Conservation (phyloP, 2,113 vertebrate species). For the Drymodes brunneopygia region DNA sequence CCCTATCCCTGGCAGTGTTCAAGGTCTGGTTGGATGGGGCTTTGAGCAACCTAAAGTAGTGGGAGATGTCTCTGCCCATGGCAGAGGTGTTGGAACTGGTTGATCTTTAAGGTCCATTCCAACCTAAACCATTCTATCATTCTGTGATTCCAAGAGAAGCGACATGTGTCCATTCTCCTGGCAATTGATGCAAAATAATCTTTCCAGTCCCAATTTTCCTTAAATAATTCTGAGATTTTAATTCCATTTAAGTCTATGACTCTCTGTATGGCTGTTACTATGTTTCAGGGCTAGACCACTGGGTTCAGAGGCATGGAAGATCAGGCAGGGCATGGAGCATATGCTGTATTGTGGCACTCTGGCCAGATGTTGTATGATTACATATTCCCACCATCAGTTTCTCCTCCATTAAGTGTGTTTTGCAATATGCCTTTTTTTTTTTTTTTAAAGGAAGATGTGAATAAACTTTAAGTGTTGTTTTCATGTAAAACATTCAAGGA, state of each 20-base stretch:
- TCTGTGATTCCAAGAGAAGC: neutral
- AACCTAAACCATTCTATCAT: neutral
- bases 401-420: neutral
- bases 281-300: neutral
- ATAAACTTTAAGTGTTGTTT: conserved; percentile 7
- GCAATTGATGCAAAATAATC: neutral
- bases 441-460: neutral
- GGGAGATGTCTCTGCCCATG: neutral
- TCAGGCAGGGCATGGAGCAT: neutral
- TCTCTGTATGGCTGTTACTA: neutral
- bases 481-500: neutral
- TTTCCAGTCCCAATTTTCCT: neutral
- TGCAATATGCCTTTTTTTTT: neutral
- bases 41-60: neutral
- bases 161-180: neutral
- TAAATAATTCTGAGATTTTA: neutral
- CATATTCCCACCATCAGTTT: neutral
- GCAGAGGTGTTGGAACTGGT: neutral
- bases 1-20: neutral
- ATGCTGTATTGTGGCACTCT: neutral
- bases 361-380: neutral
- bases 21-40: neutral
- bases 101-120: neutral
- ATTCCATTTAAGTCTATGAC: neutral
- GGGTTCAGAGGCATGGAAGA: neutral